phyloP scores from a whole-genome alignment of 2,797 vertebrate species.

The Leptatherina wallacei region DNA sequence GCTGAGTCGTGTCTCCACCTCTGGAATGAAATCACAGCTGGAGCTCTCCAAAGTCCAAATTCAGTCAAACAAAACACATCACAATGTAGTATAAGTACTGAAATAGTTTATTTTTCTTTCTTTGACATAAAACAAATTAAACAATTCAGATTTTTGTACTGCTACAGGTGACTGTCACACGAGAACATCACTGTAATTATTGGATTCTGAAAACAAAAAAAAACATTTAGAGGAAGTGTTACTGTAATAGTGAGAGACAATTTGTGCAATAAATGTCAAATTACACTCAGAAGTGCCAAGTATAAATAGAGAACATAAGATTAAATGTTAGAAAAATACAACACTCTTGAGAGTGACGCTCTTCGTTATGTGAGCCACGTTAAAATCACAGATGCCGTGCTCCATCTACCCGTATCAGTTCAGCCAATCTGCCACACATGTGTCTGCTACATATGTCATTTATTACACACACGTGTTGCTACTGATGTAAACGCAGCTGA shows the following conservation, averaged over 20 bases:
- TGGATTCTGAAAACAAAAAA: conserved; percentile 45
- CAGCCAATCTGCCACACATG: conserved; percentile 45
- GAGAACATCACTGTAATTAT: conserved; percentile 65
- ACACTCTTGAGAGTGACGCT: conserved; percentile 65
- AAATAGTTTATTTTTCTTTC: conserved; percentile 76
- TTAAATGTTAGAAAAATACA: conserved; percentile 79
- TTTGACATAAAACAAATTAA: conserved; percentile 74
- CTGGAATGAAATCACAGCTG: background rate
- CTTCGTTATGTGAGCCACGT: conserved; percentile 45
- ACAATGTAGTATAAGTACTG: conserved; percentile 58
- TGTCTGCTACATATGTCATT: conserved; percentile 53
- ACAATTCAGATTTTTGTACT: conserved; percentile 53
- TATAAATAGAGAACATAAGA: conserved; percentile 67
- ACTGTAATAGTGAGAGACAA: conserved; percentile 58
- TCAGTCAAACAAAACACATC: conserved; percentile 17
- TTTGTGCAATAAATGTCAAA: conserved; percentile 62
- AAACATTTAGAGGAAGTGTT: conserved; percentile 45
- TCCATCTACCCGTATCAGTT: conserved; percentile 71
- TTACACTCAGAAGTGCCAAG: conserved; percentile 63
- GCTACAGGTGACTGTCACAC: conserved; percentile 72
- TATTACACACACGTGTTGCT: conserved; percentile 46
- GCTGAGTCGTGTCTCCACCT: too few species aligned
- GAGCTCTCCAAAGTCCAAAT: background rate
- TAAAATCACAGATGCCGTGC: conserved; percentile 64
- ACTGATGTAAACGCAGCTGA: conserved; percentile 32